A percentile compares a stretch with the other conserved stretches of the same genome.
Conservation (phyloP, 1,140 invertebrate genomes). For the Zaprionus inermis region DNA sequence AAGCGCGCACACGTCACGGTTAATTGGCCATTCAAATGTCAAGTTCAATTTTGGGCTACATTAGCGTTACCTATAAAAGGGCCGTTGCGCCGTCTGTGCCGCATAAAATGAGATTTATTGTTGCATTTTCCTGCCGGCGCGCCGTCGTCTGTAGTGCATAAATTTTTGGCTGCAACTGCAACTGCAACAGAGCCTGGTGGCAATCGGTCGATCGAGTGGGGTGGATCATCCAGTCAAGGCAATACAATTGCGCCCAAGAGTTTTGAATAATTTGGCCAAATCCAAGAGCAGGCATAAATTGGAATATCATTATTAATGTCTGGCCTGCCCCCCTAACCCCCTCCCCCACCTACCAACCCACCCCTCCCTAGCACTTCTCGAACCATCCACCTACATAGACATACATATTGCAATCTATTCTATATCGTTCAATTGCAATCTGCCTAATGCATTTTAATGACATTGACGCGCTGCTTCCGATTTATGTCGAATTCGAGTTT, state of each 20-base stretch:
- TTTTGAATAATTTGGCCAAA: conserved; percentile 69
- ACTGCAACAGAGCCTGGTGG: conserved; percentile 47
- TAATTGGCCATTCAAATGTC: conserved; percentile 84
- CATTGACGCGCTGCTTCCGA: conserved; percentile 62
- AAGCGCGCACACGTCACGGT: conserved; percentile 68
- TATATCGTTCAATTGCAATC: neutral
- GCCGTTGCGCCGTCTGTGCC: conserved; percentile 54
- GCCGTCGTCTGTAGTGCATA: conserved; percentile 41
- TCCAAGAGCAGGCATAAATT: conserved; percentile 51
- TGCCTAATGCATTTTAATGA: conserved; percentile 30
- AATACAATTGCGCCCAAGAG: conserved; percentile 57
- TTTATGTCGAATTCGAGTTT: conserved; percentile 29
- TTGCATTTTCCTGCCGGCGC: conserved; percentile 67
- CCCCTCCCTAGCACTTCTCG: neutral
- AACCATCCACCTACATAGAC: neutral
- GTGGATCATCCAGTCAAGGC: conserved; percentile 47
- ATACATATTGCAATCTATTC: neutral
- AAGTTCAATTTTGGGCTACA: conserved; percentile 84
- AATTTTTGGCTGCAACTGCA: conserved; percentile 34
- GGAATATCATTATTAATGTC: conserved; percentile 62
- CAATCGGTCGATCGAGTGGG: conserved; percentile 62
- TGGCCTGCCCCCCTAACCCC: neutral
- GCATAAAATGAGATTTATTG: conserved; percentile 84
- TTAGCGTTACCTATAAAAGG: conserved; percentile 84
- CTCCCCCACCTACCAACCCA: too few species aligned